phyloP scores from a whole-genome alignment of 2,797 vertebrate genomes.

The Delichon dasypus region DNA sequence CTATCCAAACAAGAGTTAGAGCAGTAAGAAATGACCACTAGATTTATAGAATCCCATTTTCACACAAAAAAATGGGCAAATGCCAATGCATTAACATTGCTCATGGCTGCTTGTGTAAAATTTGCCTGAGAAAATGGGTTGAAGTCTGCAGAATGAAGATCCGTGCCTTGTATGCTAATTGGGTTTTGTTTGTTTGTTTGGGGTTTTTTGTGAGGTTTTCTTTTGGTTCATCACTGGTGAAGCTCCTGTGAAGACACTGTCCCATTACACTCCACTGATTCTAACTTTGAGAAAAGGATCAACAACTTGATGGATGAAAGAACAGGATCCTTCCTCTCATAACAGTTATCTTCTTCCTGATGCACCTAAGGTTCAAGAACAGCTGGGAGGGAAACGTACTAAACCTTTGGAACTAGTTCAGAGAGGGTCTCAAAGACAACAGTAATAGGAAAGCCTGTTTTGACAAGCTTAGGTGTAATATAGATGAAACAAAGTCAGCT shows the following conservation, averaged over 20 bases:
- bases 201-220: not conserved
- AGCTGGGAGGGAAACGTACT: not conserved
- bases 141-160: not conserved
- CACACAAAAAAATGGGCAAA: not conserved
- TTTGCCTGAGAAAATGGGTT: not conserved
- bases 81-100: not conserved
- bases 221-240: not conserved
- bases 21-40: not conserved
- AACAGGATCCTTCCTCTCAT: not conserved
- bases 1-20: not conserved
- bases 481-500: not conserved
- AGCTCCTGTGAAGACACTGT: not conserved
- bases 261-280: not conserved
- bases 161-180: not conserved
- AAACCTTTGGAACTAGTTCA: not conserved
- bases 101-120: not conserved
- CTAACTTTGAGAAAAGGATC: not conserved
- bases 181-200: not conserved
- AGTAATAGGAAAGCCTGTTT: not conserved
- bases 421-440: not conserved
- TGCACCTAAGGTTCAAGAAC: not conserved
- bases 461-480: not conserved
- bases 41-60: not conserved
- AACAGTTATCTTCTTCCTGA: not conserved
- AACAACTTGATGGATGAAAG: not conserved